phyloP scores from a whole-genome alignment of 2,797 vertebrate genomes.

The Natrix natrix region DNA sequence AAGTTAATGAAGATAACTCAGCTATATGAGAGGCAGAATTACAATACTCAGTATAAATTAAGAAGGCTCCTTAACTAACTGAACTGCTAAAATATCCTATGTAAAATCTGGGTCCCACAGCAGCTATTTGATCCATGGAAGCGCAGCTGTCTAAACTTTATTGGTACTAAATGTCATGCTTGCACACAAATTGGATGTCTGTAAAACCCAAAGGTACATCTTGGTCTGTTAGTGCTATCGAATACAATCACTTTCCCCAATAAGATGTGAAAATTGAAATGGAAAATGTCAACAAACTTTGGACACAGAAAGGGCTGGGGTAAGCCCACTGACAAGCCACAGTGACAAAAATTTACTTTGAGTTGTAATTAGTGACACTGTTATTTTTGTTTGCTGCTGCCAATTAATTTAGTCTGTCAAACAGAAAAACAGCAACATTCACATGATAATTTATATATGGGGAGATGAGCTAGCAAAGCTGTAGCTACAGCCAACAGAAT shows the following conservation, averaged over 20 bases:
- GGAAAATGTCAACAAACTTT: constrained; percentile 61
- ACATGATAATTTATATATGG: constrained; percentile 92
- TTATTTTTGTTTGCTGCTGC: constrained; percentile 82
- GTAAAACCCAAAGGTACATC: constrained; percentile 54
- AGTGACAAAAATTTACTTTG: constrained; percentile 78
- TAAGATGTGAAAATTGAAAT: constrained; percentile 68
- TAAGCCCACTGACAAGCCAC: constrained; percentile 66
- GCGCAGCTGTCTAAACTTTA: constrained; percentile 58
- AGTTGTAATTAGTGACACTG: constrained; percentile 88
- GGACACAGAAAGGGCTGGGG: constrained; percentile 59
- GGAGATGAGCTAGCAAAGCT: constrained; percentile 69
- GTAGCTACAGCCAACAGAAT: constrained; percentile 52
- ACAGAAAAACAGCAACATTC: constrained; percentile 73
- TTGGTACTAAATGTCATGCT: constrained; percentile 67
- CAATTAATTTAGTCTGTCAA: constrained; percentile 87
- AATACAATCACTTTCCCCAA: constrained; percentile 64
- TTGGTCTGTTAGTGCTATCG: constrained; percentile 37
- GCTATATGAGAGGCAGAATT: constrained; percentile 32
- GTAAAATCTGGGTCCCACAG: constrained; percentile 40
- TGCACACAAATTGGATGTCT: constrained; percentile 1
- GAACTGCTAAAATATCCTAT: constrained; percentile 42
- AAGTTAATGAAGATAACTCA: constrained; percentile 31
- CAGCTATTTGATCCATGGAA: constrained; percentile 64
- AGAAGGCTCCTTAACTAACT: neutral
- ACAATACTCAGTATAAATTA: neutral